Percentiles rank a stretch among this genome's conserved stretches.
Evolutionary conservation across 2,888 invertebrate genomes (phyloP).

Genomic region (Camponotus fellah): DNA sequence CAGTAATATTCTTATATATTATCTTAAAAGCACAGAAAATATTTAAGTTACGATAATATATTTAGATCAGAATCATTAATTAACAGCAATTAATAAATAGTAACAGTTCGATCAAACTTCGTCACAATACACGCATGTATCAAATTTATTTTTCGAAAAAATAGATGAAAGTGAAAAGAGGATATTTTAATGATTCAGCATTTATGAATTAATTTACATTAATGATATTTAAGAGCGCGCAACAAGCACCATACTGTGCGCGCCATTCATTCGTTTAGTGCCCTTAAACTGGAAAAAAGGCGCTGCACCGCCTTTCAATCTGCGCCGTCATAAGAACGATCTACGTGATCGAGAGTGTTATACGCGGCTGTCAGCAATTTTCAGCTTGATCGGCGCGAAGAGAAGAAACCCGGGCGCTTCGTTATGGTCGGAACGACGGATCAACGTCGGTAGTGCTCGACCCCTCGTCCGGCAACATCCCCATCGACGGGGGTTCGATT

Average conservation of each 20-base stretch:
- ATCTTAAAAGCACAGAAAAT: background rate
- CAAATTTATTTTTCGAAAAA: background rate
- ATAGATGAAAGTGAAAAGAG: background rate
- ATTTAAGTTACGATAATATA: background rate
- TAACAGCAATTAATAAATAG: background rate
- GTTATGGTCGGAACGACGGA: slow-evolving; percentile 32
- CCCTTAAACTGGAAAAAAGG: slow-evolving; percentile 32
- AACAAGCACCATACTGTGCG: background rate
- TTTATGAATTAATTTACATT: slow-evolving; percentile 4
- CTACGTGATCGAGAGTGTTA: slow-evolving; percentile 34
- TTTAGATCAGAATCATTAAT: background rate
- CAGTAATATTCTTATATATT: background rate
- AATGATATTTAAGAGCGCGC: slow-evolving; percentile 23
- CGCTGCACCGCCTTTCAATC: slow-evolving; percentile 33
- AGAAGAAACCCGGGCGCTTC: slow-evolving; percentile 48
- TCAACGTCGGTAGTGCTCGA: slow-evolving; percentile 21
- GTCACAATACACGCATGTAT: background rate
- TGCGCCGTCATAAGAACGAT: slow-evolving; percentile 49
- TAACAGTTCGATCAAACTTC: background rate
- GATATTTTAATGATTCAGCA: slow-evolving; percentile 24
- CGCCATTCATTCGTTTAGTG: slow-evolving; percentile 27
- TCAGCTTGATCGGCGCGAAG: slow-evolving; percentile 53
- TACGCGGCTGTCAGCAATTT: slow-evolving; percentile 57
- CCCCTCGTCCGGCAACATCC: slow-evolving; percentile 44
- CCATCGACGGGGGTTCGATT: slow-evolving; percentile 64